phyloP scores from a whole-genome alignment of 53 echinoderm and acorn worm genomes.

The Holothuria scabra region DNA sequence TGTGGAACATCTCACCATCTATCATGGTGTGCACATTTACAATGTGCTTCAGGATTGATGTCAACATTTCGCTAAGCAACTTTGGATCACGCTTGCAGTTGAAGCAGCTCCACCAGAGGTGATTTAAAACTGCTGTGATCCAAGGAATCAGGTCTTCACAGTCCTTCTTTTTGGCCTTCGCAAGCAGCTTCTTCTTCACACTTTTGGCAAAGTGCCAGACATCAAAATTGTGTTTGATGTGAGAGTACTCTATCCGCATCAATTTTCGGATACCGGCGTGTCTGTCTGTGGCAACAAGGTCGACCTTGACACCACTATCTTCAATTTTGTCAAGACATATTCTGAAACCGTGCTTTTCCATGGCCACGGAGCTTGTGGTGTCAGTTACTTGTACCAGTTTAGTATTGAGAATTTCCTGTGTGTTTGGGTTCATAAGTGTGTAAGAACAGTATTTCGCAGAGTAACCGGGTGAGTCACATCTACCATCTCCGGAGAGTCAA shows the following conservation, averaged over 20 bases:
- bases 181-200: constrained; percentile 38
- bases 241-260: constrained; percentile 2
- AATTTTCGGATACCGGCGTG: constrained; percentile 52
- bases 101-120: constrained; percentile 48
- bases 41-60: constrained; percentile 42
- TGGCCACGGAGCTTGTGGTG: constrained; percentile 49
- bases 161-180: constrained; percentile 53
- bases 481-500: constrained; percentile 49
- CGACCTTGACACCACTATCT: constrained; percentile 3
- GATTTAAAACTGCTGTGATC: constrained; percentile 28
- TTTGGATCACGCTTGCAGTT: constrained; percentile 32
- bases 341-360: constrained; percentile 57
- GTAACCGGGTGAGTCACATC: constrained; percentile 59
- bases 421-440: constrained; percentile 37
- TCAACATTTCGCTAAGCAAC: constrained; percentile 47
- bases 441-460: constrained; percentile 53
- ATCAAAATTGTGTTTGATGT: constrained; percentile 52
- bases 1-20: constrained; percentile 28
- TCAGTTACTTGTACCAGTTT: constrained; percentile 51
- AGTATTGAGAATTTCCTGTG: constrained; percentile 27
- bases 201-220: constrained; percentile 57
- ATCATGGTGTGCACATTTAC: constrained; percentile 40
- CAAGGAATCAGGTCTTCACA: constrained; percentile 2
- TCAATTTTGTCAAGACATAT: constrained; percentile 18
- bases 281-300: constrained; percentile 49